phyloP scores from a whole-genome alignment of 2,888 invertebrate species.

The Phania funesta region DNA sequence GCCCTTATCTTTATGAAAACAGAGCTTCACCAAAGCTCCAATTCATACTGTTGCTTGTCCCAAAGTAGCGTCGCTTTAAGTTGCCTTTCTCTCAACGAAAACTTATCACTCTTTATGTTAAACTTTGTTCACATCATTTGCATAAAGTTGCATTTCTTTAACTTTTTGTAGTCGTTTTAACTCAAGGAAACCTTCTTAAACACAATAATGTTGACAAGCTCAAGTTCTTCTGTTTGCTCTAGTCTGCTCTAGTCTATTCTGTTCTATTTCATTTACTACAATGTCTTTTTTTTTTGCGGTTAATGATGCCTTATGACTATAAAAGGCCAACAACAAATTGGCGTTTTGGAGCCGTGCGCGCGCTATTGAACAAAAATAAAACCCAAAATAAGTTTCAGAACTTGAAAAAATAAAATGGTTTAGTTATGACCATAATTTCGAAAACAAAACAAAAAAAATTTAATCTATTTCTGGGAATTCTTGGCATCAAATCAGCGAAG shows the following conservation, averaged over 20 bases:
- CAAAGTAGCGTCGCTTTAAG: background rate
- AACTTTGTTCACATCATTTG: constrained; percentile 34
- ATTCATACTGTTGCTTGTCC: background rate
- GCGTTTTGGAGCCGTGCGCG: too few relatives aligned
- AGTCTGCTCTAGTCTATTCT: background rate
- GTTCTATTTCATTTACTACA: constrained; percentile 7
- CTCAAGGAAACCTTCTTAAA: constrained; percentile 28
- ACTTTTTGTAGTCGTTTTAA: background rate
- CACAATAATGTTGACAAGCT: constrained; percentile 33
- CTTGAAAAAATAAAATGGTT: background rate
- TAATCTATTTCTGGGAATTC: background rate
- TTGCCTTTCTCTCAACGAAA: background rate
- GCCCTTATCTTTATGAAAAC: too few relatives aligned
- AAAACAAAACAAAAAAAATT: background rate
- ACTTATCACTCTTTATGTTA: background rate
- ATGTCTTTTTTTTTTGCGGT: constrained; percentile 39
- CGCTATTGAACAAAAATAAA: background rate
- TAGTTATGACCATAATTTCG: background rate
- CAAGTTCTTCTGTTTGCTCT: background rate
- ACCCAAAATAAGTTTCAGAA: background rate
- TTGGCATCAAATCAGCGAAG: background rate
- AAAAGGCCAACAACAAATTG: constrained; percentile 66
- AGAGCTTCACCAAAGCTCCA: background rate
- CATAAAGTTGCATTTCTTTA: constrained; percentile 40
- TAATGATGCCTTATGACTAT: constrained; percentile 66